phyloP scores from a whole-genome alignment of 35 echinoderm and acorn worm genomes.

The Nesometra sesokonis region DNA sequence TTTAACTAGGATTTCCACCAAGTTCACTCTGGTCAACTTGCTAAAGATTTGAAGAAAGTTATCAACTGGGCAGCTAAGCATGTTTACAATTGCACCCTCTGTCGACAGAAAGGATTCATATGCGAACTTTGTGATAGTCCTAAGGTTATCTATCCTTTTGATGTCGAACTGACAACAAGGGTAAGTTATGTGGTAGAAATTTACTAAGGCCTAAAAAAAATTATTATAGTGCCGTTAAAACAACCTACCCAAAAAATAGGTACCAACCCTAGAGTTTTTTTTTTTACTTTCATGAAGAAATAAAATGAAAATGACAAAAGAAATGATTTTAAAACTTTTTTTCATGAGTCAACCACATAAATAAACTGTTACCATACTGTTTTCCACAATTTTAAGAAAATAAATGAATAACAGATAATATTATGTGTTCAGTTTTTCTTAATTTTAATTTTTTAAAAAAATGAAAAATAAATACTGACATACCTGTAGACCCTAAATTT shows the following conservation, averaged over 20 bases:
- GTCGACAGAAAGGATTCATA: conserved; percentile 96
- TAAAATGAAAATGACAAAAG: too few species aligned
- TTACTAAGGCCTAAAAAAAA: background rate
- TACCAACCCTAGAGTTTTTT: too few species aligned
- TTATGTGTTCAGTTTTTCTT: too few species aligned
- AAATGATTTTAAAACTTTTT: too few species aligned
- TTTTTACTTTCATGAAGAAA: too few species aligned
- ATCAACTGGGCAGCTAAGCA: conserved; percentile 85
- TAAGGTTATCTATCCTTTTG: conserved; percentile 97
- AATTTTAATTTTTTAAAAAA: too few species aligned
- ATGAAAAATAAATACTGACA: too few species aligned
- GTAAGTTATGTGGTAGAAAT: conserved; percentile 16
- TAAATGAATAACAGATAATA: too few species aligned
- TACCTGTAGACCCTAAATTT: background rate
- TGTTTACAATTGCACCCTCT: conserved; percentile 77
- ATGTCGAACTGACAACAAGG: conserved; percentile 73
- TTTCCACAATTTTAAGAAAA: too few species aligned
- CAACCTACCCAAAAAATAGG: too few species aligned
- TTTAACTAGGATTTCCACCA: conserved; percentile 93
- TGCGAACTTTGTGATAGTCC: conserved; percentile 79
- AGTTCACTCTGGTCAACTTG: conserved; percentile 55
- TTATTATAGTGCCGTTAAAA: background rate
- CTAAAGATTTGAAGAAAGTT: conserved; percentile 62
- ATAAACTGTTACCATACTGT: too few species aligned
- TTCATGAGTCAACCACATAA: too few species aligned